Base-by-base conservation (phyloP, 2,797 vertebrate species). In the Aotus griseimembra region DNA sequence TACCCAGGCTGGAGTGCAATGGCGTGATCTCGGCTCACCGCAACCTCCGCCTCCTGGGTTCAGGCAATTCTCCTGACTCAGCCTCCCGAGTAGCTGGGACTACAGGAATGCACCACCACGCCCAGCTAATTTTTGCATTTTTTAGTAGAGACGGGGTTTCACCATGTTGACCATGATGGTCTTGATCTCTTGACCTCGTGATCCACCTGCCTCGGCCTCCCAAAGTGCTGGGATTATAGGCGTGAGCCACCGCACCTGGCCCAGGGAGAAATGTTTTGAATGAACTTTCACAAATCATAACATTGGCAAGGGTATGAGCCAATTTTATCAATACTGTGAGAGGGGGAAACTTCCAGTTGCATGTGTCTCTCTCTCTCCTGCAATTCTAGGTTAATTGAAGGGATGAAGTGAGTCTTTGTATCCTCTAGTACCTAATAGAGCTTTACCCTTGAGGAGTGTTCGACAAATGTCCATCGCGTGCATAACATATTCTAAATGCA, bases 401-500 rank as follows among this genome's bases (percentile, higher is more conserved):
- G 50, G 41, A 87, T 14, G 14, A 39, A 33, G 30, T 33, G 14
- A 61, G 77, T 67, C 36, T 33, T 82, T 84, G 50, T 72, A 67
- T 41, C 30, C 76, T 77, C 44, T 14, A 80, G 55, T 15, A 58
- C 24, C 9, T 20, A 75, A 58, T 9, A 93, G 82, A 80, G 33
- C 36, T 85, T 85, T 36, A 70, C 26, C 1, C 17, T 82, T 15
- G 4, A n/a, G 13, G 39, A 58, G 0, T 75, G 10, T 73, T 77
- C n/a, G 58, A 46, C 83, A 91, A 82, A 39, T 44, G 28, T 52
- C 52, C 36, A 44, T 83, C 28, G 26, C n/a, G 10, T 77, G 24
- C 46, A 24, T 12, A 57, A 33, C 46, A 83, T n/a, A 86, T 75
- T 89, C 46, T 41, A 95, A 89, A 92, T 39, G 44, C 48, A 52